Percentiles rank a stretch among this genome's conserved stretches.
Conservation (phyloP, 2,888 invertebrate species). For the Tetrapedia diversipes region DNA sequence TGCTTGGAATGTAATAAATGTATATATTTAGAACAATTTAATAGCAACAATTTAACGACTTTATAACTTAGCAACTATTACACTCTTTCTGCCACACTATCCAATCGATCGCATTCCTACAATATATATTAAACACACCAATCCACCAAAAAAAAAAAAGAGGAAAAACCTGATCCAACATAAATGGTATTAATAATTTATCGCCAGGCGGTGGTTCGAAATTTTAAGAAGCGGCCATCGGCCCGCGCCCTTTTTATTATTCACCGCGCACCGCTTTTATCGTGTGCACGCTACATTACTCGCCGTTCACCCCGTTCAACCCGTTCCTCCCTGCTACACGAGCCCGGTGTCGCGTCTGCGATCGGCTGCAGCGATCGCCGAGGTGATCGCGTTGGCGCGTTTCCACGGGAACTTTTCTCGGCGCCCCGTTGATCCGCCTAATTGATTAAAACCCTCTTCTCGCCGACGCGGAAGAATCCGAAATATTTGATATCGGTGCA, state of each 20-base stretch:
- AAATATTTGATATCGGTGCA: conserved; percentile 68
- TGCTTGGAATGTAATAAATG: too few relatives aligned
- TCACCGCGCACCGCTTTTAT: conserved; percentile 50
- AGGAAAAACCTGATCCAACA: too few relatives aligned
- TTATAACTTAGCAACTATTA: too few relatives aligned
- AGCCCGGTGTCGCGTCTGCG: too few relatives aligned
- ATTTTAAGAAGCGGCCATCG: conserved; percentile 41
- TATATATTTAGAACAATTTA: too few relatives aligned
- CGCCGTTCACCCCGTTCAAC: not conserved
- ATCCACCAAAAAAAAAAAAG: too few relatives aligned
- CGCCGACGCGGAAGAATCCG: conserved; percentile 51
- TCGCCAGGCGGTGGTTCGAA: conserved; percentile 30
- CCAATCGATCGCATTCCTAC: too few relatives aligned
- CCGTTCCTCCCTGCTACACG: not conserved
- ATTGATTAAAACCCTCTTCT: conserved; percentile 66
- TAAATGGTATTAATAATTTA: conserved; percentile 59
- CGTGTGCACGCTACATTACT: conserved; percentile 51
- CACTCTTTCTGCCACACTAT: too few relatives aligned
- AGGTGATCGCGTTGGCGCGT: conserved; percentile 50
- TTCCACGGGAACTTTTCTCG: conserved; percentile 59
- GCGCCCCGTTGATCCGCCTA: conserved; percentile 48
- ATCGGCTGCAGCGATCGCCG: too few relatives aligned
- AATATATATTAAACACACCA: too few relatives aligned
- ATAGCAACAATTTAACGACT: too few relatives aligned
- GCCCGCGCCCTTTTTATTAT: conserved; percentile 44